These are phyloP conservation scores for Flexamia atlantica DNA, from an alignment of 2,888 invertebrate species.

Conservation along the genomic window DNA sequence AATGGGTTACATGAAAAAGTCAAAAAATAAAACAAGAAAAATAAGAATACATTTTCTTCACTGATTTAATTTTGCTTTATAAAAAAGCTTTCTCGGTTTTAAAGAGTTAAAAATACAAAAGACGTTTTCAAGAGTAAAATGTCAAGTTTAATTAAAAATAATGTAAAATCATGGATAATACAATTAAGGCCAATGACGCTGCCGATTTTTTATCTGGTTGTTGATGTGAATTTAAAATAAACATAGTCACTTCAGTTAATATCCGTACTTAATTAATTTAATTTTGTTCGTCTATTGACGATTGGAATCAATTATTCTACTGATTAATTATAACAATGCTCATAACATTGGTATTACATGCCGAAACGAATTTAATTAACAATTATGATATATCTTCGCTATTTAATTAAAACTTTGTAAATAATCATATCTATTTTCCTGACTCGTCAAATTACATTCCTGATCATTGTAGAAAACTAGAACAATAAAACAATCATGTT, in stretches of 20 bases:
- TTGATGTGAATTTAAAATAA: neutral
- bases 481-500: no score
- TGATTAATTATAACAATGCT: slow-evolving; percentile 25
- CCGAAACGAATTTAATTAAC: slow-evolving; percentile 14
- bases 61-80: no score
- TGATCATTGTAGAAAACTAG: no score
- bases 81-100: no score
- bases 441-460: neutral
- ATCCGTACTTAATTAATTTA: slow-evolving; percentile 16
- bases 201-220: no score
- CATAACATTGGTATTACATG: neutral
- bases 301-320: slow-evolving; percentile 36
- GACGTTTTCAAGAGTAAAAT: no score
- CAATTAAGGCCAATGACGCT: neutral
- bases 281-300: slow-evolving; percentile 11
- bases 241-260: neutral
- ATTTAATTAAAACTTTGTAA: neutral
- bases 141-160: no score
- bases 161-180: neutral
- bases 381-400: slow-evolving; percentile 9
- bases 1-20: no score
- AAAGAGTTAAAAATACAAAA: no score
- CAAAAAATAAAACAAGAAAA: no score
- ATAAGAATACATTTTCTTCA: no score
- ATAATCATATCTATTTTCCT: neutral